Conservation (phyloP, 2,888 invertebrate genomes). For the Biston betularia region DNA sequence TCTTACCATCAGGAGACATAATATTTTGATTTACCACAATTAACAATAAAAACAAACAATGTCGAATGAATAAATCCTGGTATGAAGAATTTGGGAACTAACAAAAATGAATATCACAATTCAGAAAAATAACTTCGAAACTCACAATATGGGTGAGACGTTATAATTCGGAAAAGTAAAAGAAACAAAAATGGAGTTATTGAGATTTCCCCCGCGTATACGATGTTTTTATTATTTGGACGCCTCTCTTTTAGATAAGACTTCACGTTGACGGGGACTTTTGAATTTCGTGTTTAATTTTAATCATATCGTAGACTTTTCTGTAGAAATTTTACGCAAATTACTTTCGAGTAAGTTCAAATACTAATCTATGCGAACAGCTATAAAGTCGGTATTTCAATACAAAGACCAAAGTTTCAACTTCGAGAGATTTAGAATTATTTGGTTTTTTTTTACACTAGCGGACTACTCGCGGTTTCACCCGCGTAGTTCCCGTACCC, state of each 20-base stretch:
- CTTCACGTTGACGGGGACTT: constrained; percentile 45
- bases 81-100: constrained; percentile 2
- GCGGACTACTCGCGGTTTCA: too few species aligned
- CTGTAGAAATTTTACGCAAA: not conserved
- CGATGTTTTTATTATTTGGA: constrained; percentile 68
- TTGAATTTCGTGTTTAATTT: constrained; percentile 45
- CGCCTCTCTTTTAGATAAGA: constrained; percentile 68
- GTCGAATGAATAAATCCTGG: not conserved
- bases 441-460: too few species aligned
- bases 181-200: constrained; percentile 61
- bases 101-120: constrained; percentile 15
- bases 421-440: too few species aligned
- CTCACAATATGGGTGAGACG: constrained; percentile 37
- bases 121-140: constrained; percentile 9
- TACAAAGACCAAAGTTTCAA: too few species aligned
- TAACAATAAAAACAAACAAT: not conserved
- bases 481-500: too few species aligned
- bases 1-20: too few species aligned
- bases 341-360: not conserved
- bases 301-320: constrained; percentile 6
- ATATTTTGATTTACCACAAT: too few species aligned
- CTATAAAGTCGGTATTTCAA: too few species aligned
- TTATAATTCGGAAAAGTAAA: constrained; percentile 53
- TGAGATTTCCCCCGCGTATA: constrained; percentile 74
- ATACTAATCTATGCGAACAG: too few species aligned